A percentile compares a stretch with the other conserved stretches of the same genome.
Conservation (phyloP, 2,113 vertebrate species). For the Ptilonorhynchus violaceus region DNA sequence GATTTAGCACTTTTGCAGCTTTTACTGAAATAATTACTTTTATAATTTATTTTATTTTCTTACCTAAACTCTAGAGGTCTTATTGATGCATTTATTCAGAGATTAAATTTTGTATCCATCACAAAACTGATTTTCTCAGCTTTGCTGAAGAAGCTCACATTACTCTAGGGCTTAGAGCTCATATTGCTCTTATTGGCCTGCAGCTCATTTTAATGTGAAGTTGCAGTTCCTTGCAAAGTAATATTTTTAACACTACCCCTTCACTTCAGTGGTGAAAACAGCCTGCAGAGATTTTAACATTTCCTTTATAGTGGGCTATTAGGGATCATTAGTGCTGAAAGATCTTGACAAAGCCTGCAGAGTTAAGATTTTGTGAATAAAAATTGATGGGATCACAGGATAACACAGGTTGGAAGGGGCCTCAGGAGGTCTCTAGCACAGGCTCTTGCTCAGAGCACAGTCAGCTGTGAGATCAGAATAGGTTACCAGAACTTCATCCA, state of each 20-base stretch:
- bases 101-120: neutral
- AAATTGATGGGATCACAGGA: neutral
- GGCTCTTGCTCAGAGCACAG: neutral
- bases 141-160: neutral
- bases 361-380: neutral
- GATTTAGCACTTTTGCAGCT: neutral
- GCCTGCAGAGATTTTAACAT: neutral
- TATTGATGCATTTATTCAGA: neutral
- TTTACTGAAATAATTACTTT: neutral
- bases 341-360: neutral
- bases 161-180: neutral
- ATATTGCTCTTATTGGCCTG: neutral
- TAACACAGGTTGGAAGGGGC: neutral
- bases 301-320: slow-evolving; percentile 7
- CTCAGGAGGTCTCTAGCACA: neutral
- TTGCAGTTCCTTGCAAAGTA: neutral
- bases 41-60: neutral
- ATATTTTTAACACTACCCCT: neutral
- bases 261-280: neutral
- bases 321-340: slow-evolving; percentile 8
- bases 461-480: neutral
- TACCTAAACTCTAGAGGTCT: neutral
- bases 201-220: neutral
- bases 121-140: neutral
- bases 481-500: neutral